Conservation (phyloP, 1,140 invertebrate species). For the Aphis gossypii region DNA sequence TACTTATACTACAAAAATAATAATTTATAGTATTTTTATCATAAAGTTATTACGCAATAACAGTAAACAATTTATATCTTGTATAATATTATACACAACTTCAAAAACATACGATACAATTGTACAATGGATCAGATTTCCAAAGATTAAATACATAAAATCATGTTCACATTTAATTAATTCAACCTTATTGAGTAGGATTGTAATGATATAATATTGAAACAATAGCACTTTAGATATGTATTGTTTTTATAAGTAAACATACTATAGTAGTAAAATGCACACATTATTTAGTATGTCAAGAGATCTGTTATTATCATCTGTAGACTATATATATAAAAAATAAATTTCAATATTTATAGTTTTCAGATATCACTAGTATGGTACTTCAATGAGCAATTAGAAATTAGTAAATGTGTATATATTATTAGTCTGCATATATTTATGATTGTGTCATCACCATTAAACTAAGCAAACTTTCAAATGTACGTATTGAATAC, state of each 20-base stretch:
- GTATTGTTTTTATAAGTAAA: not conserved
- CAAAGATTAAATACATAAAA: not conserved
- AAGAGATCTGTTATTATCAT: not conserved
- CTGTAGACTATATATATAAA: not conserved
- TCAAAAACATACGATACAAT: not conserved
- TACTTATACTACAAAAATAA: not conserved
- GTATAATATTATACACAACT: not conserved
- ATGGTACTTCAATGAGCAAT: not conserved
- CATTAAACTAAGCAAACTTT: not conserved
- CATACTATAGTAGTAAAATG: not conserved
- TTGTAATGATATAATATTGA: not conserved
- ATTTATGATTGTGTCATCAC: not conserved
- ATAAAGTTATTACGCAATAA: too few species aligned
- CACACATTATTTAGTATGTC: not conserved
- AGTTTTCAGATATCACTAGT: not conserved
- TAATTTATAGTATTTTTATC: too few species aligned
- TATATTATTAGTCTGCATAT: not conserved
- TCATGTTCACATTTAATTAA: not conserved
- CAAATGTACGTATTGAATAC: not conserved
- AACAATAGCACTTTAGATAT: not conserved
- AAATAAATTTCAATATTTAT: not conserved
- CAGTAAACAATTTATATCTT: too few species aligned
- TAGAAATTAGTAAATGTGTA: not conserved
- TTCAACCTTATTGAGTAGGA: not conserved
- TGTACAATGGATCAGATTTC: not conserved